Conservation (phyloP, 2,888 invertebrate species). For the Pimpla rufipes region DNA sequence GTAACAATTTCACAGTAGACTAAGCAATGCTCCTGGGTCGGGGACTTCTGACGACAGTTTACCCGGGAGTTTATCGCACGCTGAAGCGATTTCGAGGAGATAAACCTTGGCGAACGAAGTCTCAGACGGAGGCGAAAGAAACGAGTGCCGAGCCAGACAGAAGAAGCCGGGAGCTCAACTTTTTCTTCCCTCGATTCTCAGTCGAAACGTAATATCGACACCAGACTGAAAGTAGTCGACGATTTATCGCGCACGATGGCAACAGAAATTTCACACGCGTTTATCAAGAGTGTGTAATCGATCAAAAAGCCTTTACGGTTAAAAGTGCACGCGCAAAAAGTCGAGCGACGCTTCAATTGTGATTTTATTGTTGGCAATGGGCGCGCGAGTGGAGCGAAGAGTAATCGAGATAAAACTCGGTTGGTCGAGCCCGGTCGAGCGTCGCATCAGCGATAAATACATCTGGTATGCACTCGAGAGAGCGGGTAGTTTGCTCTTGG, state of each 20-base stretch:
- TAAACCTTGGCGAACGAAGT: background rate
- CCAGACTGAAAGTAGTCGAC: background rate
- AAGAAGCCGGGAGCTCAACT: background rate
- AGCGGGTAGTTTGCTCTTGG: background rate
- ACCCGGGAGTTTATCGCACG: constrained; percentile 23
- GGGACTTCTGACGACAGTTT: constrained; percentile 30
- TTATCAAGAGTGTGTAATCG: background rate
- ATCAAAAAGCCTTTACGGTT: background rate
- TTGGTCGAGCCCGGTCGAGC: constrained; percentile 22
- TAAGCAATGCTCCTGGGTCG: background rate
- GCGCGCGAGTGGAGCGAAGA: constrained; percentile 17
- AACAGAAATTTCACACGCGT: background rate
- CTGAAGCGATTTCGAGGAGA: constrained; percentile 7
- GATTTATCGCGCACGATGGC: background rate
- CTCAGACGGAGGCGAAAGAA: background rate
- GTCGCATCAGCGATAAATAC: constrained; percentile 54
- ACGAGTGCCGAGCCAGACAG: background rate
- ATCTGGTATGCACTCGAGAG: constrained; percentile 34
- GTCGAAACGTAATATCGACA: background rate
- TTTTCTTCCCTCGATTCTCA: background rate
- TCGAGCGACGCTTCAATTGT: constrained; percentile 23
- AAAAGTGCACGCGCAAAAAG: constrained; percentile 10
- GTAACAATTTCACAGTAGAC: constrained; percentile 39
- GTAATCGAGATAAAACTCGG: constrained; percentile 61
- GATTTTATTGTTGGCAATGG: constrained; percentile 9